These are phyloP conservation scores for Lasioglossum albipes DNA, from an alignment of 1,140 invertebrate genomes.

Conservation along the genomic window DNA sequence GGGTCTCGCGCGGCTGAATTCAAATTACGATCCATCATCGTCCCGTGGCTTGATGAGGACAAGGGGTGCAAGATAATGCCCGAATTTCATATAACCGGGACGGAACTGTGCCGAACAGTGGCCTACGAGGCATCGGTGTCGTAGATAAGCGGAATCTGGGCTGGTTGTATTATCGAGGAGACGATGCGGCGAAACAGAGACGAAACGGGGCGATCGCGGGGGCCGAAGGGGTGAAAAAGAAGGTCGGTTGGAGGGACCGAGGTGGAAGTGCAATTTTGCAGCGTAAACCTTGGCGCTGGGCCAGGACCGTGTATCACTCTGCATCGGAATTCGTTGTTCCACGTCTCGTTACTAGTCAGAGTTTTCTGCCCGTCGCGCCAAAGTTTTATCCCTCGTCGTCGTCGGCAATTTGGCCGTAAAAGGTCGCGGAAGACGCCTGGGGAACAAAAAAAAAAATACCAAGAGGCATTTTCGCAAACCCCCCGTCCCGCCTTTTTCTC, in stretches of 20 bases:
- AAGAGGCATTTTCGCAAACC: too few relatives aligned
- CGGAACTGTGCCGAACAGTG: conserved; percentile 39
- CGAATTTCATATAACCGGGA: conserved; percentile 31
- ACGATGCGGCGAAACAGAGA: conserved; percentile 48
- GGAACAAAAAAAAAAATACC: background rate
- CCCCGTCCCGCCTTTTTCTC: too few relatives aligned
- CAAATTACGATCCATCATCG: conserved; percentile 32
- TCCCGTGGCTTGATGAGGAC: background rate
- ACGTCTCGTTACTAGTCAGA: conserved; percentile 71
- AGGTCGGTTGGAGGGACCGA: conserved; percentile 36
- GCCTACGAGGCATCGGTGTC: conserved; percentile 56
- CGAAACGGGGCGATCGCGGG: conserved; percentile 8
- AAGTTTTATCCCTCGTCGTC: conserved; percentile 47
- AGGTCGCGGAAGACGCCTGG: conserved; percentile 33
- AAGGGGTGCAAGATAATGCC: conserved; percentile 15
- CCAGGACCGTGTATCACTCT: conserved; percentile 72
- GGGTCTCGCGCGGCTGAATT: background rate
- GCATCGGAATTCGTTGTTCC: conserved; percentile 74
- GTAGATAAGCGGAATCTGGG: conserved; percentile 65
- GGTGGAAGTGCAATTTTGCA: conserved; percentile 71
- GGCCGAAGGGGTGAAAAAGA: conserved; percentile 34
- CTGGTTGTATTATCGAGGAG: conserved; percentile 65
- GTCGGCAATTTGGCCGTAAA: conserved; percentile 42
- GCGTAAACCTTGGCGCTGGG: conserved; percentile 69
- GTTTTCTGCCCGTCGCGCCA: conserved; percentile 62